Evolutionary conservation across 2,888 invertebrate species (phyloP), one percentile per base, ranked within the genome.

Genomic region (Clistopyga incitator): DNA sequence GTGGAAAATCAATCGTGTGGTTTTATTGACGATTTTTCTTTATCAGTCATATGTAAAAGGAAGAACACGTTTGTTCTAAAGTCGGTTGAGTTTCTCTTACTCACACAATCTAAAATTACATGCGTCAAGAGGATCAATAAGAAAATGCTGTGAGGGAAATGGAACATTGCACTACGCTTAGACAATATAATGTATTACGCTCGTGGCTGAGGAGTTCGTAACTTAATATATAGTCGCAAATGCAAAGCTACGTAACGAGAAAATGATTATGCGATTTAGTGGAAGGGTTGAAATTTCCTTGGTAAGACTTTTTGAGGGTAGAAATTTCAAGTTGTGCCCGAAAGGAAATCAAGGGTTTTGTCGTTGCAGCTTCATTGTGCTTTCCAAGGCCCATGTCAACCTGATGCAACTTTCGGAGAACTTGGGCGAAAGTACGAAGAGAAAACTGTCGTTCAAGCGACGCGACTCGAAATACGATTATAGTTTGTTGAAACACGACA

Each of bases 391-490:
- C 54, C 18, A 68, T 47, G 15, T 77, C 59, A 42, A 34, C 23
- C n/a, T 6, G 13, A 25, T 15, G 20, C 61, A 78, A 64, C 61
- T 78, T 47, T 45, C 34, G 34, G 47, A 25, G 34, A 79, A 74
- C 42, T 74, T 74, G 45, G 15, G 59, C 18, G 50, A 80, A 79
- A 72, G 64, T n/a, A 61, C 61, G 68, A 18, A 47, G 45, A 61
- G 68, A 78, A 72, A 67, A 70, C 67, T 75, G 78, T 78, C 68
- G 78, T 78, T 64, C 54, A 78, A 78, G 61, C 74, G 74, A 25
- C 45, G 56, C 72, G 72, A 77, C 67, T 45, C 52, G 74, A 61
- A 82, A 82, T 78, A 38, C 70, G 82, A 82, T 82, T 82, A 82
- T 47, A 78, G 82, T 82, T 68, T 56, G 78, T 78, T 47, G 81